Evolutionary conservation across 1,140 invertebrate genomes (phyloP), one percentile per base, ranked within the genome.

Genomic region (Tetraneura akinire): DNA sequence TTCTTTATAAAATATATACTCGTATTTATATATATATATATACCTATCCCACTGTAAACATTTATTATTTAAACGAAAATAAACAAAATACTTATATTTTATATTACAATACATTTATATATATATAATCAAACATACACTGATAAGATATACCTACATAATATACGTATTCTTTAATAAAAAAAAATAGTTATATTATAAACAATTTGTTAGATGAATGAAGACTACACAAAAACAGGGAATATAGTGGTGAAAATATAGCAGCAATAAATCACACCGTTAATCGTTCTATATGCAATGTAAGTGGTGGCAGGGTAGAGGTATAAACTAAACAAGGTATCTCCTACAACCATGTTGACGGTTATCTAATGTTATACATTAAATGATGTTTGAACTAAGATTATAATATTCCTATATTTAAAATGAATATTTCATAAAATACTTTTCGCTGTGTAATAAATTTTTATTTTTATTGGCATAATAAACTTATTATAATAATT

Each of bases 291-390:
- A 45, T n/a, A n/a, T n/a, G n/a, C 64, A 68, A 68, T 21, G n/a
- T 66, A 66, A 64, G 64, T 68, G 64, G 64, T 68, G 64, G 21
- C 37, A 45, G n/a, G 32, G 37, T 16, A 45, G 37, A 45, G 64
- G 64, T 68, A n/a, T n/a, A 68, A 37, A 45, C 64, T 45, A 68
- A 68, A 68, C 64, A 68, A 68, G 64, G 64, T 68, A 68, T 68
- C 32, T 45, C 45, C 64, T 68, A 68, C 13, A 68, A 68, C 64
- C 37, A 45, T 11, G 37, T 13, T 45, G 37, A 68, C 37, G 64
- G 64, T 68, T 45, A 45, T 62, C 60, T 62, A 37, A 62, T 62
- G 60, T 1, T 32, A 16, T 32, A 62, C 45, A 68, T 11, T 8
- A n/a, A 42, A 37, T 37, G 45, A 68, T 68, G 37, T 68, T 42